Evolutionary conservation across 2,888 invertebrate species (phyloP), one percentile per base, ranked within the genome.

Genomic region (Theretra japonica): DNA sequence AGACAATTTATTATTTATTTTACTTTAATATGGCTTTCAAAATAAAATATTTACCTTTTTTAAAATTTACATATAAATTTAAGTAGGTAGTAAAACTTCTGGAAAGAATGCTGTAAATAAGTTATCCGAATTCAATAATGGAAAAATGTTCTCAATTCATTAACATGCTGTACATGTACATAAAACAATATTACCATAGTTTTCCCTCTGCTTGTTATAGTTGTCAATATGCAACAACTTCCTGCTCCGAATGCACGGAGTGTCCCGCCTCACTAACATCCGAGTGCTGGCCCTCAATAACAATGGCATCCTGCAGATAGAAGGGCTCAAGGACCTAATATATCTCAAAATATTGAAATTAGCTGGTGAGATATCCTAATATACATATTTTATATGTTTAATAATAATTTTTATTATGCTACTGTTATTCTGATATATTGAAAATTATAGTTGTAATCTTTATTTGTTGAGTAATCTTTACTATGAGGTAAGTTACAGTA

Each of bases 251-350:
- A 98, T 98, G 98, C 97, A 97, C 87, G 97, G 97, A 72, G 96
- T 98, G 48, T 96, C 97, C 75, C 96, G 97, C 70, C 93, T 99
- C 74, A 96, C 96, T 76, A 96, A 97, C 85, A 94, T 99, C 71
- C 96, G 97, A 57, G 96, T 97, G 59, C 91, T 99, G 75, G 97
- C 98, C 88, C 95, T 99, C 65, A 97, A 98, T 76, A 96, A 97
- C 87, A 99, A 99, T 92, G 97, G 97, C 70, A 97, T 99, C 77
- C 95, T 98, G 62, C 97, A 97, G 73, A 98, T 98, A 83, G 98
- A 99, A 90, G 98, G 98, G 15, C 93, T 98, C 19, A 97, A 97
- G 88, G 98, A 98, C 74, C 95, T 99, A 77, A 95, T 96, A 70
- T 96, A 97, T 84, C 94, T 99, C 74, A 96, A 96, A 85, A 97